A percentile compares a stretch with the other conserved stretches of the same genome.
These are phyloP conservation scores for Ophiodon elongatus DNA, from an alignment of 2,113 vertebrate species.

Conservation along the genomic window DNA sequence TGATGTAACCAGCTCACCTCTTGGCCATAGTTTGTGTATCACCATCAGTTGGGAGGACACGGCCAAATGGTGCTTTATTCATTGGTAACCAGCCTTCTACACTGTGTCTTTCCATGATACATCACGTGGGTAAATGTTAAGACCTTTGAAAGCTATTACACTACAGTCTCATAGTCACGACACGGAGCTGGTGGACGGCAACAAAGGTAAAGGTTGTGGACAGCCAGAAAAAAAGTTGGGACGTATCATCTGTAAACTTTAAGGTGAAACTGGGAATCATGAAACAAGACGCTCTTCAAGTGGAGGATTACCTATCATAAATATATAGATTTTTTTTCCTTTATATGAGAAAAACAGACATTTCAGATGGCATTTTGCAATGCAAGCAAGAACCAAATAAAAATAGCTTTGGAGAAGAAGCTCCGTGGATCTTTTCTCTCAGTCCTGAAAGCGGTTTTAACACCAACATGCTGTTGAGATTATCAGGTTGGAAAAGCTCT, in stretches of 20 bases:
- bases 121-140: background rate
- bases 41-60: too few species aligned
- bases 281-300: background rate
- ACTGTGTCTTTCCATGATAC: background rate
- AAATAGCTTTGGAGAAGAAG: slow-evolving; percentile 5
- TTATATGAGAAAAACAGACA: background rate
- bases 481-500: slow-evolving; percentile 38
- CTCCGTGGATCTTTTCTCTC: slow-evolving; percentile 20
- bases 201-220: background rate
- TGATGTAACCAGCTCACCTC: too few species aligned
- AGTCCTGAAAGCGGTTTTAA: slow-evolving; percentile 16
- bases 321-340: background rate
- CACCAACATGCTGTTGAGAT: slow-evolving; percentile 21
- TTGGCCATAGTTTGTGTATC: too few species aligned
- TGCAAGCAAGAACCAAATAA: slow-evolving; percentile 29
- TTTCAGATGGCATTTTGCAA: slow-evolving; percentile 11
- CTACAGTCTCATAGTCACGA: background rate
- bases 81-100: background rate
- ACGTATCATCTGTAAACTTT: background rate
- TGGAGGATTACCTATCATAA: background rate
- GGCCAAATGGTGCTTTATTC: background rate
- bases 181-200: background rate
- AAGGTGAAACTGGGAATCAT: background rate
- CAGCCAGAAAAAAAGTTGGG: background rate
- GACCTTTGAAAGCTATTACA: background rate